A percentile compares a stretch with the other conserved stretches of the same genome.
Conservation (phyloP, 2,113 vertebrate genomes). For the Stegastes partitus region DNA sequence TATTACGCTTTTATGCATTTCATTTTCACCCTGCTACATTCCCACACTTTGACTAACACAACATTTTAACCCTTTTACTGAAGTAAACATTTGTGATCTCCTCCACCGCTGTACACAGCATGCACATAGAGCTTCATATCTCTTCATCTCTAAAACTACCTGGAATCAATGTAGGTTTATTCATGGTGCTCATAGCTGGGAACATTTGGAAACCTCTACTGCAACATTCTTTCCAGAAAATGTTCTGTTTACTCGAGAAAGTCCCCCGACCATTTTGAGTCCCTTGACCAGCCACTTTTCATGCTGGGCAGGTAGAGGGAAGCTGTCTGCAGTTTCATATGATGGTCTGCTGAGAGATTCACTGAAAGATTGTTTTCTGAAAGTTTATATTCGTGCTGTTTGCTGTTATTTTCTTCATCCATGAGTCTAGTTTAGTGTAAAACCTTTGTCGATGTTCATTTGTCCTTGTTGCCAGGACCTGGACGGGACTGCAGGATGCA, state of each 20-base stretch:
- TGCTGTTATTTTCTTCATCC: not conserved
- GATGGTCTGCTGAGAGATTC: not conserved
- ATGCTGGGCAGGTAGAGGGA: constrained; percentile 15
- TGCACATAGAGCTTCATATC: too few species aligned
- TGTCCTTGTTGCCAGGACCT: constrained; percentile 58
- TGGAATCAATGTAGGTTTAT: not conserved
- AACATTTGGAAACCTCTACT: not conserved
- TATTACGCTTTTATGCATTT: too few species aligned
- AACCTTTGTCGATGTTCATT: not conserved
- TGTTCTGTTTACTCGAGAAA: not conserved
- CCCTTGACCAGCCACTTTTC: not conserved
- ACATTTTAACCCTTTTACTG: too few species aligned
- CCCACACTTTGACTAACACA: too few species aligned
- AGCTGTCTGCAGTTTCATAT: constrained; percentile 12
- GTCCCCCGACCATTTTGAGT: not conserved
- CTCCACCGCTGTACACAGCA: too few species aligned
- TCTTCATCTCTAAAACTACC: not conserved
- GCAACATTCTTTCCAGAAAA: constrained; percentile 11
- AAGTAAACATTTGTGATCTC: too few species aligned
- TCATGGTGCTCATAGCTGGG: not conserved
- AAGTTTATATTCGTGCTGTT: not conserved
- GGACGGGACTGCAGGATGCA: constrained; percentile 86
- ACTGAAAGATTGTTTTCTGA: not conserved
- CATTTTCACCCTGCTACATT: too few species aligned
- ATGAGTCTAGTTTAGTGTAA: not conserved